These are phyloP conservation scores for Terrapene triunguis DNA, from an alignment of 2,113 vertebrate genomes.

Conservation along the genomic window DNA sequence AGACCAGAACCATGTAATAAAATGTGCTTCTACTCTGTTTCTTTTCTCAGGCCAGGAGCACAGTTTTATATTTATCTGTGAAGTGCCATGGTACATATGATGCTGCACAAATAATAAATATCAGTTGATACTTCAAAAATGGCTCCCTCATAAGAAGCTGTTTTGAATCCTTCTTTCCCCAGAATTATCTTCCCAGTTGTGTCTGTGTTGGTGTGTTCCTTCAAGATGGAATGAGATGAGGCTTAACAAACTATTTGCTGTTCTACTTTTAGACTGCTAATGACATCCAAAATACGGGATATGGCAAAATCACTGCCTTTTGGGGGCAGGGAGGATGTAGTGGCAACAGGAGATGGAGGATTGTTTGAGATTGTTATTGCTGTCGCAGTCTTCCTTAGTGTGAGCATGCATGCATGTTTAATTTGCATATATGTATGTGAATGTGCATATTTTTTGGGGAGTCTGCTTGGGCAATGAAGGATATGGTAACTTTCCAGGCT, in stretches of 20 bases:
- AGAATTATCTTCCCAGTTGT: neutral
- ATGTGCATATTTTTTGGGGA: neutral
- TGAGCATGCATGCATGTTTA: neutral
- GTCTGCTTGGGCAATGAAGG: neutral
- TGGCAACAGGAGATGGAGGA: neutral
- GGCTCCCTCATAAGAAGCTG: neutral
- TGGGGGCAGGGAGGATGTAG: neutral
- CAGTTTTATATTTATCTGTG: neutral
- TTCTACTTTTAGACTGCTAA: slow-evolving; percentile 41
- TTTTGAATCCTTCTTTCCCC: neutral
- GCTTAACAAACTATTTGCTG: slow-evolving; percentile 16
- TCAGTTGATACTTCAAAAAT: neutral
- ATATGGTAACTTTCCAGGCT: neutral
- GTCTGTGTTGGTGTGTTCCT: rapidly evolving
- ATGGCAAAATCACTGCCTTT: neutral
- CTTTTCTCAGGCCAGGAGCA: neutral
- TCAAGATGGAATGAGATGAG: slow-evolving; percentile 15
- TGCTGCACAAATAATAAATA: neutral
- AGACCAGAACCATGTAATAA: slow-evolving; percentile 39
- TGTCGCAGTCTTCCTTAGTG: neutral
- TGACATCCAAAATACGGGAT: neutral
- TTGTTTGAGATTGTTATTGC: neutral
- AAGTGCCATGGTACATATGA: neutral
- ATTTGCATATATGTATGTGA: neutral
- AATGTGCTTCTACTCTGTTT: slow-evolving; percentile 7